These are phyloP conservation scores for Peromyscus attwateri DNA, from an alignment of 2,797 vertebrate species.

Conservation along the genomic window DNA sequence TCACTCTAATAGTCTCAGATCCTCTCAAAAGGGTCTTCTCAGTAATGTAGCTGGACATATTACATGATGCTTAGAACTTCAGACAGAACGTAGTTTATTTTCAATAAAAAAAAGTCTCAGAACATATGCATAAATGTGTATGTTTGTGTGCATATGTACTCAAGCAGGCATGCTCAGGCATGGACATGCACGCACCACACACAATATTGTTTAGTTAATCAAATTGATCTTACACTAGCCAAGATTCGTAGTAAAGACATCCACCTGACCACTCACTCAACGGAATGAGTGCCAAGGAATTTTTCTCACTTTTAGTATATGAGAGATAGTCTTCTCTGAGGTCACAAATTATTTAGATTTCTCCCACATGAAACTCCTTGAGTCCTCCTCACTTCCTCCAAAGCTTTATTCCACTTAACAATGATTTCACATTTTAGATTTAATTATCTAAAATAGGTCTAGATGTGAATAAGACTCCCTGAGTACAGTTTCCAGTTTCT, in stretches of 20 bases:
- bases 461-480: neutral
- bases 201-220: neutral
- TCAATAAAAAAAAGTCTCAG: neutral
- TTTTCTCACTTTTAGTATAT: neutral
- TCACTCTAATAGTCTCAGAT: neutral
- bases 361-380: neutral
- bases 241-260: neutral
- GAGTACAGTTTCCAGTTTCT: neutral
- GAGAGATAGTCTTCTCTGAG: neutral
- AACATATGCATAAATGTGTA: neutral
- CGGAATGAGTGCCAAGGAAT: neutral
- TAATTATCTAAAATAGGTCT: slow-evolving; percentile 3
- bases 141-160: neutral
- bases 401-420: neutral
- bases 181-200: neutral
- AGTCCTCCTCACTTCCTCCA: neutral
- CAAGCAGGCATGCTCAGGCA: neutral
- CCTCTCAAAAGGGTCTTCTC: too few species aligned
- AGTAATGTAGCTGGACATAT: neutral
- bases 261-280: neutral
- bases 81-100: neutral
- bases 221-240: neutral
- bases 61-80: neutral
- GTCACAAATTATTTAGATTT: neutral
- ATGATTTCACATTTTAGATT: neutral